These are phyloP conservation scores for Listronotus bonariensis DNA, from an alignment of 1,140 invertebrate genomes.

Conservation along the genomic window DNA sequence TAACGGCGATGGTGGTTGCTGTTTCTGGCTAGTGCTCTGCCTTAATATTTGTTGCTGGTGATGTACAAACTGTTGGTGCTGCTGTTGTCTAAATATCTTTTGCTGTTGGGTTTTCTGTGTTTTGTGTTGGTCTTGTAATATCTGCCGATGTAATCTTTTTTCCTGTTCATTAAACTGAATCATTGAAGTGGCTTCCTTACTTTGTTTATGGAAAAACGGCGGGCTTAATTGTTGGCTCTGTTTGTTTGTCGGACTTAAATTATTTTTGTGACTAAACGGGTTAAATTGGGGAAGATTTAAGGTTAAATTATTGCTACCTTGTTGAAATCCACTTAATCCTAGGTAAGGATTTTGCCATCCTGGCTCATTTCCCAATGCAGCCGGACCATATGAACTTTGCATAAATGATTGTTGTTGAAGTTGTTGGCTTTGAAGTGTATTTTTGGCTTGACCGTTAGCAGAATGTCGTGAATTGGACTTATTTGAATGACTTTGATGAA, in stretches of 20 bases:
- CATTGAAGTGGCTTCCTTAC: slow-evolving; percentile 6
- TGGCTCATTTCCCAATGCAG: slow-evolving; percentile 3
- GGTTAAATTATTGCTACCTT: slow-evolving; percentile 17
- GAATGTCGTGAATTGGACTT: slow-evolving; percentile 22
- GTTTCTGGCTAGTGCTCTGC: not conserved
- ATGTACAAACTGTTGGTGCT: slow-evolving; percentile 40
- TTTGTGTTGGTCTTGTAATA: slow-evolving; percentile 33
- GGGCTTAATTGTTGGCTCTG: slow-evolving; percentile 23
- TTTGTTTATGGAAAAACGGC: slow-evolving; percentile 26
- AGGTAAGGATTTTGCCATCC: slow-evolving; percentile 32
- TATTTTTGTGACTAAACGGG: slow-evolving; percentile 32
- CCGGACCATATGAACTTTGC: slow-evolving; percentile 12
- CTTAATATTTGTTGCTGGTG: slow-evolving; percentile 36
- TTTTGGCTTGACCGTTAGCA: slow-evolving; percentile 21
- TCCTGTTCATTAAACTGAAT: slow-evolving; percentile 31
- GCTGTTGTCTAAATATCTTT: slow-evolving; percentile 30
- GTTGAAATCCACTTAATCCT: slow-evolving; percentile 18
- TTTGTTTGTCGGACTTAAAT: slow-evolving; percentile 17
- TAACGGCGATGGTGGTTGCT: not conserved
- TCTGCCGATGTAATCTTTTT: slow-evolving; percentile 28
- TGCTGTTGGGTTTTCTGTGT: slow-evolving; percentile 29
- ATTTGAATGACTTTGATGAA: slow-evolving; percentile 25
- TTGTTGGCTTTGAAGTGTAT: slow-evolving; percentile 24
- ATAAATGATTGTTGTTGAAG: slow-evolving; percentile 15
- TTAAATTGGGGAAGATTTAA: slow-evolving; percentile 18